Conservation (phyloP, 1,140 invertebrate genomes). For the Harpegnathos saltator region DNA sequence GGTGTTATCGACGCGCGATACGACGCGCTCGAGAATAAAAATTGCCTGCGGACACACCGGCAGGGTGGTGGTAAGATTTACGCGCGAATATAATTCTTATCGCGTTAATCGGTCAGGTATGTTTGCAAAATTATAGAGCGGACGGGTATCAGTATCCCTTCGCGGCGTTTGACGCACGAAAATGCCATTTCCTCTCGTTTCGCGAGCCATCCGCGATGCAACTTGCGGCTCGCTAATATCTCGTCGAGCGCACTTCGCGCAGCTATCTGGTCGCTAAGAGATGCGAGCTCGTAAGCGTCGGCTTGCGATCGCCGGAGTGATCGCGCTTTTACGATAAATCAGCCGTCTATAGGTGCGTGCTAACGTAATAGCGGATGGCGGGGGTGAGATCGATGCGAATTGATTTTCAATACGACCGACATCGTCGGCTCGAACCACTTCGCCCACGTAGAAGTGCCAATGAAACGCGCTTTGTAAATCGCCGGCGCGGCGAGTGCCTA, state of each 20-base stretch:
- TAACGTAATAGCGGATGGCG: conserved; percentile 33
- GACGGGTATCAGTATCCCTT: not conserved
- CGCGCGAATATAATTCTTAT: not conserved
- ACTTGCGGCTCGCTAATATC: not conserved
- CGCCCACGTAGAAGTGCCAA: conserved; percentile 1
- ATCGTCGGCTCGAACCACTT: conserved; percentile 6
- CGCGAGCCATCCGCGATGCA: not conserved
- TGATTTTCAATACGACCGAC: conserved; percentile 35
- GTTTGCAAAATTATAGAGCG: conserved; percentile 1
- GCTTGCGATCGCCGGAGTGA: conserved; percentile 2
- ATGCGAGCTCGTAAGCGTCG: not conserved
- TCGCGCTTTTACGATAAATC: conserved; percentile 35
- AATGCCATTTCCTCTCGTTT: not conserved
- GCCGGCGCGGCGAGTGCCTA: not conserved
- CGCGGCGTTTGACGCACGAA: not conserved
- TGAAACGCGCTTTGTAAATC: conserved; percentile 23
- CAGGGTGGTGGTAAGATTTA: not conserved
- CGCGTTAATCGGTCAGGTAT: not conserved
- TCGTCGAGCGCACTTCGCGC: not conserved
- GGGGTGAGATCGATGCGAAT: conserved; percentile 16
- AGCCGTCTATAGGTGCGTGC: not conserved
- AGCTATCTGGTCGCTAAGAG: not conserved
- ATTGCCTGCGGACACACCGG: too few relatives aligned
- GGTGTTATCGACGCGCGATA: too few relatives aligned
- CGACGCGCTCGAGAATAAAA: too few relatives aligned